phyloP scores from a whole-genome alignment of 2,797 vertebrate genomes.

The Etheostoma perlongum region DNA sequence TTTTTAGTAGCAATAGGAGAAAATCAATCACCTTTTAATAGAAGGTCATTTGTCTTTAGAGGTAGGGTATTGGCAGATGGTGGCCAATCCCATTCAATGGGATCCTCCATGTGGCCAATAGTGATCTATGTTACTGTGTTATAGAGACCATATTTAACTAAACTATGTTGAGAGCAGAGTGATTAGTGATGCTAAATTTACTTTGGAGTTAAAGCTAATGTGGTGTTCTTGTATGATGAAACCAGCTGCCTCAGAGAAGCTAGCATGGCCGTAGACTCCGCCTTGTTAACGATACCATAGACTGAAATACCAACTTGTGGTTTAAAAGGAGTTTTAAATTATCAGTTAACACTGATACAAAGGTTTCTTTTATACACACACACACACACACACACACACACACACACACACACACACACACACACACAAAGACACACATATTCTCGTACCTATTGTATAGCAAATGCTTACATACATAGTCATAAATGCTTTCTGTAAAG shows the following conservation, averaged over 20 bases:
- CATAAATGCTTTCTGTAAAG: slow-evolving; percentile 20
- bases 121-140: slow-evolving; percentile 39
- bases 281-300: not conserved
- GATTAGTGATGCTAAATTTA: slow-evolving; percentile 25
- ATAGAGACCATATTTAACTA: slow-evolving; percentile 19
- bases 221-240: not conserved
- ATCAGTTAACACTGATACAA: not conserved
- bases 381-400: not conserved
- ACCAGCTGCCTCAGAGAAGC: not conserved
- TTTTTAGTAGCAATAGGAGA: slow-evolving; percentile 68
- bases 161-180: slow-evolving; percentile 34
- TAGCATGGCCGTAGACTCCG: no score
- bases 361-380: not conserved
- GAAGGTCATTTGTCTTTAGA: slow-evolving; percentile 76
- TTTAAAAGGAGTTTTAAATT: not conserved
- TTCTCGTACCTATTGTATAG: not conserved
- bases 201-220: slow-evolving; percentile 20
- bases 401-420: not conserved
- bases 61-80: slow-evolving; percentile 61
- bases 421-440: not conserved
- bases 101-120: slow-evolving; percentile 38
- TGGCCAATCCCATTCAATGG: slow-evolving; percentile 58
- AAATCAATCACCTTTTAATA: slow-evolving; percentile 80
- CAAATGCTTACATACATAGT: slow-evolving; percentile 6
- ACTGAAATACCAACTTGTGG: not conserved